Conservation (phyloP, 2,888 invertebrate species). For the Drosophila tanythrix region DNA sequence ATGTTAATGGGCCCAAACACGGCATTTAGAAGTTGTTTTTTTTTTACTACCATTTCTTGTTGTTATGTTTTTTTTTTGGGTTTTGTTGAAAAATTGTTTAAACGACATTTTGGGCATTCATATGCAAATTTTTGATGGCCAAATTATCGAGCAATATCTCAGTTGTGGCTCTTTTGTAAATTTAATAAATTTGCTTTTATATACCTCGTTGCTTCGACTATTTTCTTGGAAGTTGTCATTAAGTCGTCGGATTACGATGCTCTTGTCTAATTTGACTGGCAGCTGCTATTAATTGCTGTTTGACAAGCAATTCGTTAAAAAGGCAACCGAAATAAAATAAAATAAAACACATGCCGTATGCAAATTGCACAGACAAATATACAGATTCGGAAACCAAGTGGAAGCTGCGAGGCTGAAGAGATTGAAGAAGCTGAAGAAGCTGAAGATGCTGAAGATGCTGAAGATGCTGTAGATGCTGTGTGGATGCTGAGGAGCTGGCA, state of each 20-base stretch:
- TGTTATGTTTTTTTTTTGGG: not conserved
- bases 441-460: slow-evolving; percentile 5
- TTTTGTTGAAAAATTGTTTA: slow-evolving; percentile 37
- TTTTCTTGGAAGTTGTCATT: slow-evolving; percentile 74
- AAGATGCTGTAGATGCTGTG: not conserved
- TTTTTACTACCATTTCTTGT: not conserved
- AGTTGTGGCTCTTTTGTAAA: slow-evolving; percentile 54
- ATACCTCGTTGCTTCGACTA: slow-evolving; percentile 57
- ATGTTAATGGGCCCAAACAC: slow-evolving; percentile 66
- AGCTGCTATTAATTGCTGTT: slow-evolving; percentile 71
- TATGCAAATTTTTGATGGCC: slow-evolving; percentile 72
- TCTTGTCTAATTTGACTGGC: slow-evolving; percentile 63
- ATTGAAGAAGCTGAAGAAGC: not conserved
- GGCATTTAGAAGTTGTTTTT: slow-evolving; percentile 43
- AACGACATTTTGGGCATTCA: slow-evolving; percentile 62
- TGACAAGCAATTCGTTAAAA: slow-evolving; percentile 72
- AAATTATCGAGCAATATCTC: slow-evolving; percentile 70
- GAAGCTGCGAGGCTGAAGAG: not conserved
- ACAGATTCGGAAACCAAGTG: slow-evolving; percentile 13
- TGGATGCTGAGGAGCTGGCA: slow-evolving; percentile 27
- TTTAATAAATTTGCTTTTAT: slow-evolving; percentile 71
- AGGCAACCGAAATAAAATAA: slow-evolving; percentile 10
- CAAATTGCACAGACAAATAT: slow-evolving; percentile 48
- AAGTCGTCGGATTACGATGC: slow-evolving; percentile 62
- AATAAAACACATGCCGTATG: slow-evolving; percentile 53